Conservation (phyloP, 2,888 invertebrate genomes). For the Thelaira solivaga region DNA sequence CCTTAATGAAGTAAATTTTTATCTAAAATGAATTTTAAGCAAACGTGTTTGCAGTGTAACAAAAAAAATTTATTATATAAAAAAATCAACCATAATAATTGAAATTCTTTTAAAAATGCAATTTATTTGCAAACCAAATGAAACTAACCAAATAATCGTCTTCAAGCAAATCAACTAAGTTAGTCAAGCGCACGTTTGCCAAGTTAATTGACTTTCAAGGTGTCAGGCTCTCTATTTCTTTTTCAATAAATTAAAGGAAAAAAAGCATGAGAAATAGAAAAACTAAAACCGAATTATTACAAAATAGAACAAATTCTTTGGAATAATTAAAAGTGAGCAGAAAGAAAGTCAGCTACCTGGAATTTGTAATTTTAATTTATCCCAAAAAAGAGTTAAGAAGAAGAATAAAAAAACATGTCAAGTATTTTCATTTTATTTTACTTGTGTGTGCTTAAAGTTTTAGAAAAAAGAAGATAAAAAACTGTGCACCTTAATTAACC, state of each 20-base stretch:
- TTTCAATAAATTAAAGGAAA: background rate
- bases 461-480: background rate
- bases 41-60: too few species aligned
- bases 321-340: conserved; percentile 21
- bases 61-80: too few species aligned
- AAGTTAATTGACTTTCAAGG: conserved; percentile 55
- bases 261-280: background rate
- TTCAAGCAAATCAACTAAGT: conserved; percentile 9
- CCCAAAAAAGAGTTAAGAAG: background rate
- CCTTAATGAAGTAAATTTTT: background rate
- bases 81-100: too few species aligned
- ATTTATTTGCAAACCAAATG: background rate
- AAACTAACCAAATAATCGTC: conserved; percentile 53
- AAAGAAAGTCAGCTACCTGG: conserved; percentile 10
- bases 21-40: background rate
- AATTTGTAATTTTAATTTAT: conserved; percentile 29
- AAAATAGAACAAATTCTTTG: background rate
- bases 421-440: too few species aligned
- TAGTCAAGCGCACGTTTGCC: conserved; percentile 18
- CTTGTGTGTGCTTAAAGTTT: conserved; percentile 9
- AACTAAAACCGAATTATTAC: conserved; percentile 9
- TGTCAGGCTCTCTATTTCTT: background rate
- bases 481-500: conserved; percentile 47
- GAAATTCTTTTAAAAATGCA: too few species aligned
- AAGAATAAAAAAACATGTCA: too few species aligned